Conservation (phyloP, 2,113 vertebrate genomes). For the Chroicocephalus ridibundus region DNA sequence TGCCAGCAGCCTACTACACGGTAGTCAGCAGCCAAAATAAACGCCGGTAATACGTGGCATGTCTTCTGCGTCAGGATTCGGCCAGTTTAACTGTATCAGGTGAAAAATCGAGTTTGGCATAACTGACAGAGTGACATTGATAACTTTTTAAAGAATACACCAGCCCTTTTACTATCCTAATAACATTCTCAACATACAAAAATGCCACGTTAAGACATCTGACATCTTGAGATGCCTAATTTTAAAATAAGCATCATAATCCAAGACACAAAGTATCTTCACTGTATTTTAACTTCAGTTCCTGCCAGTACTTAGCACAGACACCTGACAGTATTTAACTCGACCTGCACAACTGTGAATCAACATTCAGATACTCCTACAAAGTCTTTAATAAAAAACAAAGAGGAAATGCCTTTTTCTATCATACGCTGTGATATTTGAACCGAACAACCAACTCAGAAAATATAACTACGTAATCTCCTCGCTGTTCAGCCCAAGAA, state of each 20-base stretch:
- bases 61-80: background rate
- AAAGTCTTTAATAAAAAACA: background rate
- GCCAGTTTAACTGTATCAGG: background rate
- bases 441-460: background rate
- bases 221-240: background rate
- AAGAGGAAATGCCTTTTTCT: background rate
- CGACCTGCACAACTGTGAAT: background rate
- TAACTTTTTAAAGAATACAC: background rate
- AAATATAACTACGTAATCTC: background rate
- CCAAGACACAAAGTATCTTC: background rate
- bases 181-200: background rate
- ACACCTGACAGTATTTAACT: background rate
- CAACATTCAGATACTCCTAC: background rate
- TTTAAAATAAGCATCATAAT: background rate
- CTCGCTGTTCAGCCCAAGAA: background rate
- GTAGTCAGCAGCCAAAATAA: background rate
- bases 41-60: background rate
- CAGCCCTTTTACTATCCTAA: background rate
- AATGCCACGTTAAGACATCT: background rate
- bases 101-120: background rate
- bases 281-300: background rate
- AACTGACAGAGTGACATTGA: background rate
- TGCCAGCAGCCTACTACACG: background rate
- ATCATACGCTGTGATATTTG: background rate
- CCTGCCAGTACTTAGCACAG: background rate